These are phyloP conservation scores for Cephus cinctus DNA, from an alignment of 1,140 invertebrate genomes.

Conservation along the genomic window DNA sequence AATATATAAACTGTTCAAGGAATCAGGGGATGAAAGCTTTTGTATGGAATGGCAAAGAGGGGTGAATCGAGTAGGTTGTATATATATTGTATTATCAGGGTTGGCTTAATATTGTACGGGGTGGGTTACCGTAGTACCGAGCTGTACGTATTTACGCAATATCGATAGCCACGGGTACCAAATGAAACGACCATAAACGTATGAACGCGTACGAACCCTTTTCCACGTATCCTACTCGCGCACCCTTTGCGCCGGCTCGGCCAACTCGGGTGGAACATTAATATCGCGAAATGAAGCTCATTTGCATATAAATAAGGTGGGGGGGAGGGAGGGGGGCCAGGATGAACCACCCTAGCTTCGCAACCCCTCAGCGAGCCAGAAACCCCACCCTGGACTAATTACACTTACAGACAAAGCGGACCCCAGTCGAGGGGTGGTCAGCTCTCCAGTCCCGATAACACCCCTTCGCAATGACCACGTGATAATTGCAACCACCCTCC, in stretches of 20 bases:
- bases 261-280: constrained; percentile 68
- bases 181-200: constrained; percentile 47
- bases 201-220: constrained; percentile 45
- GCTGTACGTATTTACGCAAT: no score
- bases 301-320: constrained; percentile 84
- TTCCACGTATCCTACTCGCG: constrained; percentile 42
- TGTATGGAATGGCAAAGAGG: no score
- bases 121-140: no score
- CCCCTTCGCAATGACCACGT: constrained; percentile 52
- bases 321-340: constrained; percentile 46
- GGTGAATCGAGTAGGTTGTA: no score
- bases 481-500: constrained; percentile 50
- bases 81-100: no score
- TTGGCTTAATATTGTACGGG: no score
- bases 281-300: constrained; percentile 85
- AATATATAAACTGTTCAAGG: no score
- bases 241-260: constrained; percentile 52
- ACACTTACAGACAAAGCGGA: constrained; percentile 53
- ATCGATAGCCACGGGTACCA: constrained; percentile 25
- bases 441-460: constrained; percentile 42
- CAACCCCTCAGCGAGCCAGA: constrained; percentile 31
- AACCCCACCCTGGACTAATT: constrained; percentile 54
- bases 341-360: constrained; percentile 45
- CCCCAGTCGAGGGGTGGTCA: constrained; percentile 38
- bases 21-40: no score